Conservation (phyloP, 2,113 vertebrate species). For the Toxotes jaculatrix region DNA sequence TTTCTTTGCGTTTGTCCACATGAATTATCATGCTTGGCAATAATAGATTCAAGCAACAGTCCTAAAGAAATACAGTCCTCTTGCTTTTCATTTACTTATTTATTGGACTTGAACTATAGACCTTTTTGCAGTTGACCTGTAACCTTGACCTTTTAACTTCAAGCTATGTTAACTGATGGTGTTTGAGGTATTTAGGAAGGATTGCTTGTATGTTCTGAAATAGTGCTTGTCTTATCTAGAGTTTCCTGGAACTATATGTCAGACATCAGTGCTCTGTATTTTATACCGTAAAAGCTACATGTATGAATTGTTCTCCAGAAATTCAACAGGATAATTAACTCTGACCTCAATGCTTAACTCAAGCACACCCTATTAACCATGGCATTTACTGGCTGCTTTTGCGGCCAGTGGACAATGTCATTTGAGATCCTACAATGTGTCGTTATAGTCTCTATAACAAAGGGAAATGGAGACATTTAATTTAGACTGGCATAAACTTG, state of each 20-base stretch:
- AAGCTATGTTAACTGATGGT: neutral
- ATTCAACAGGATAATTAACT: conserved; percentile 29
- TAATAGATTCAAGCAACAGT: conserved; percentile 13
- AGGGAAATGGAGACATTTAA: conserved; percentile 18
- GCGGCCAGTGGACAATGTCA: conserved; percentile 19
- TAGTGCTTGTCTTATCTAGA: neutral
- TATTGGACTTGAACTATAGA: conserved; percentile 44
- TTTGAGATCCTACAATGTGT: neutral
- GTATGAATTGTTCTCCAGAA: conserved; percentile 7
- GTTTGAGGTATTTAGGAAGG: neutral
- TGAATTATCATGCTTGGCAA: neutral
- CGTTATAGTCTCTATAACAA: conserved; percentile 17
- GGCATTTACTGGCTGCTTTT: conserved; percentile 8
- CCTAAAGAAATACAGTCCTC: conserved; percentile 1
- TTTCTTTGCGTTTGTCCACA: conserved; percentile 22
- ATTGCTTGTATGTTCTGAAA: conserved; percentile 3
- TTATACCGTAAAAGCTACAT: neutral
- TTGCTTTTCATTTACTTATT: neutral
- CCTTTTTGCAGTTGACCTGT: conserved; percentile 33
- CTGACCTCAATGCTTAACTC: conserved; percentile 28
- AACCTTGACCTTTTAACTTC: conserved; percentile 42
- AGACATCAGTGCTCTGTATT: neutral
- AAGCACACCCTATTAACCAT: neutral
- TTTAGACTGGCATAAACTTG: neutral
- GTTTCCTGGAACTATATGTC: neutral